Conservation (phyloP, 2,797 vertebrate genomes). For the Cuniculus paca region DNA sequence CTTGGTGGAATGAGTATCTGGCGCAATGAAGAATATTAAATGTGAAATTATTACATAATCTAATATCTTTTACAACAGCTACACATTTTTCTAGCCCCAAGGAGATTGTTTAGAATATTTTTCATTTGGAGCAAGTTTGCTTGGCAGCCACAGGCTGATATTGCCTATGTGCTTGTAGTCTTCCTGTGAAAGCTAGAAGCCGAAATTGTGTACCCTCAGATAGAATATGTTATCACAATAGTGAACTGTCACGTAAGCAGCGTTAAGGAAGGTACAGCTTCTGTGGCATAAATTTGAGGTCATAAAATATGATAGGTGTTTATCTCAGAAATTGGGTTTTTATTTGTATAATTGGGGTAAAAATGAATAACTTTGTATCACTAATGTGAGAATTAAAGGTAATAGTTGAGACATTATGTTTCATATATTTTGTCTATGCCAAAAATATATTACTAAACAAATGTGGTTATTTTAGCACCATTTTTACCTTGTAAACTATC, state of each 20-base stretch:
- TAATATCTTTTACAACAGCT: not conserved
- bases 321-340: not conserved
- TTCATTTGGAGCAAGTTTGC: not conserved
- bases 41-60: not conserved
- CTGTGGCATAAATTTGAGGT: not conserved
- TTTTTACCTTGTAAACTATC: slow-evolving; percentile 43
- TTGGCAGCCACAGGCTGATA: not conserved
- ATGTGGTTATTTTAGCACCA: slow-evolving; percentile 1
- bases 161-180: not conserved
- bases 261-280: not conserved
- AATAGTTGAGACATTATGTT: not conserved
- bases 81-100: not conserved
- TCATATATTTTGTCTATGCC: not conserved
- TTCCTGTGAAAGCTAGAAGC: not conserved
- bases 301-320: not conserved
- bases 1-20: not conserved
- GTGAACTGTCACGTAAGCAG: not conserved
- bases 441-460: not conserved
- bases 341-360: slow-evolving; percentile 4
- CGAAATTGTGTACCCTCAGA: not conserved
- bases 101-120: not conserved
- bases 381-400: slow-evolving; percentile 31
- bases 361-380: not conserved
- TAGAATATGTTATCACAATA: not conserved
- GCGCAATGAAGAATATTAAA: not conserved